Evolutionary conservation across 2,888 invertebrate genomes (phyloP).

Genomic region (Eutolmus rufibarbis): DNA sequence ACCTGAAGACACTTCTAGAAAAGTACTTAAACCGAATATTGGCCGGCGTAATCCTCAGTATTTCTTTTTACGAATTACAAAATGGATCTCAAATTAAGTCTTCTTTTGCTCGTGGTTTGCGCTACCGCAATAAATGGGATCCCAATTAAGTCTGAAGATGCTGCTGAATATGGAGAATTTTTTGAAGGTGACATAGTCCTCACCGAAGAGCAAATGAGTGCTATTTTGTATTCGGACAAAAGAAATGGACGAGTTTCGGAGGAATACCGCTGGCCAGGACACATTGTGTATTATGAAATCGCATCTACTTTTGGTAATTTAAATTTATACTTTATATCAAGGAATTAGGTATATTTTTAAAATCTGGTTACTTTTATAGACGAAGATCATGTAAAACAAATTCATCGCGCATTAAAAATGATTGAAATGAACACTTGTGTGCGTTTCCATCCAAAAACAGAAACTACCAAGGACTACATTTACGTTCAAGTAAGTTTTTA

Average conservation of each 20-base stretch:
- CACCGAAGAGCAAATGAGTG: conserved; percentile 57
- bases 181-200: conserved; percentile 78
- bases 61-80: background rate
- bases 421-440: conserved; percentile 78
- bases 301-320: conserved; percentile 63
- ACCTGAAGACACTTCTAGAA: background rate
- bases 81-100: background rate
- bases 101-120: background rate
- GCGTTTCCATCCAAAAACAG: conserved; percentile 70
- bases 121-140: background rate
- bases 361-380: conserved; percentile 45
- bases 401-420: conserved; percentile 73
- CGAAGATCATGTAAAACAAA: conserved; percentile 67
- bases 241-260: conserved; percentile 70
- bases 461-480: conserved; percentile 54
- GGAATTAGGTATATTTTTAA: conserved; percentile 20
- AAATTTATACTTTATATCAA: background rate
- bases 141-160: conserved; percentile 59
- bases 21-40: background rate
- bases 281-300: conserved; percentile 74
- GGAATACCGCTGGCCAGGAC: conserved; percentile 69
- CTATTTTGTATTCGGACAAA: conserved; percentile 49
- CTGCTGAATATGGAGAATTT: conserved; percentile 78
- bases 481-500: conserved; percentile 51
- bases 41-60: background rate